Evolutionary conservation across 92 coral and sea anemone genomes (phyloP).

Genomic region (Blastomussa wellsi): DNA sequence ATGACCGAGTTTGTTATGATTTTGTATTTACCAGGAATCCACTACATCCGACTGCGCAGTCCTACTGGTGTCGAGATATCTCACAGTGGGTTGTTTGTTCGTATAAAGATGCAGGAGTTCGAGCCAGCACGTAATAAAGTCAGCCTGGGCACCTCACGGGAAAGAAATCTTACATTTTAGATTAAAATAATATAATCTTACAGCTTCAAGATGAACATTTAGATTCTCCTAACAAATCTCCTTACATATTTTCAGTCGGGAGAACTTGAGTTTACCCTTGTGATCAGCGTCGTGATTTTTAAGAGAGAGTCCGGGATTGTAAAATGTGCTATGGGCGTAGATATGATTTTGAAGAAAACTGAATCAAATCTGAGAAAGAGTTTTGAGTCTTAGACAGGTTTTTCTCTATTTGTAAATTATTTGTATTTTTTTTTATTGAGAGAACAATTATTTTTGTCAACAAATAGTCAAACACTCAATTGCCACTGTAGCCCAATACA

Average conservation of each 20-base stretch:
- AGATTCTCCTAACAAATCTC: background rate
- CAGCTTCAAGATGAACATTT: background rate
- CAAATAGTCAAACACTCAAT: too few relatives aligned
- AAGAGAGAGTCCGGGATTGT: too few relatives aligned
- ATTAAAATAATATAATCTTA: background rate
- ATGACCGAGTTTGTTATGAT: background rate
- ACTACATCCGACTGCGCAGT: constrained; percentile 75
- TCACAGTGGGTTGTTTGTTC: constrained; percentile 86
- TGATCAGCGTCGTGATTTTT: background rate
- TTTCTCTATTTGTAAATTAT: too few relatives aligned
- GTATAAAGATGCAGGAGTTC: constrained; percentile 77
- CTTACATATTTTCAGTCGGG: background rate
- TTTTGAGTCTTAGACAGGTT: background rate
- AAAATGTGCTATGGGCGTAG: too few relatives aligned
- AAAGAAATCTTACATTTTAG: constrained; percentile 77
- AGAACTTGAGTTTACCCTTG: background rate
- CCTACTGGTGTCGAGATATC: constrained; percentile 79
- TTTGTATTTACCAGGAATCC: constrained; percentile 57
- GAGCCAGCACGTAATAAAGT: constrained; percentile 67
- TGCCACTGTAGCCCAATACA: too few relatives aligned
- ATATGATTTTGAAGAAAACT: too few relatives aligned
- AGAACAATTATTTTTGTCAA: too few relatives aligned
- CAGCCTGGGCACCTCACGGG: constrained; percentile 88
- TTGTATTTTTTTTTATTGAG: too few relatives aligned
- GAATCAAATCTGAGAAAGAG: too few relatives aligned